phyloP scores from a whole-genome alignment of 2,888 invertebrate species.

The Microctonus hyperodae region DNA sequence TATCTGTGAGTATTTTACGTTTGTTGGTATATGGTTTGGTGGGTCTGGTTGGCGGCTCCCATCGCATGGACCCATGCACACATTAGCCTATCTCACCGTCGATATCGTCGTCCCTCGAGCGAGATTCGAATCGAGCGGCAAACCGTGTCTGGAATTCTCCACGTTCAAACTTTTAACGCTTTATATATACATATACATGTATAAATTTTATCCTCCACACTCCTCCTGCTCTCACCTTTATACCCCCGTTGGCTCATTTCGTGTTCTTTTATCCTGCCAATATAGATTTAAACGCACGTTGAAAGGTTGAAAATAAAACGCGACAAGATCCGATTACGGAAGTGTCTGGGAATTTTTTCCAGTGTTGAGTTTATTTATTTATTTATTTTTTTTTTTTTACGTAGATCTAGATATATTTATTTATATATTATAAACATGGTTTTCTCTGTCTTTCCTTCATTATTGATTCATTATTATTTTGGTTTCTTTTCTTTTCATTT shows the following conservation, averaged over 20 bases:
- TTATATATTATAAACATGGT: not conserved
- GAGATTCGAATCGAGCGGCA: slow-evolving; percentile 29
- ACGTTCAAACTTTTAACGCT: not conserved
- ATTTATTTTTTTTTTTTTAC: not conserved
- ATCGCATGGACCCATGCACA: slow-evolving; percentile 15
- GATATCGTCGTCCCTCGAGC: slow-evolving; percentile 28
- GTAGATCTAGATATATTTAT: too few relatives aligned
- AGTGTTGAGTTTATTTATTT: not conserved
- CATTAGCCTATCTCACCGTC: slow-evolving; percentile 34
- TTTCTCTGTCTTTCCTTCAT: not conserved
- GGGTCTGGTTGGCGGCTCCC: slow-evolving; percentile 9
- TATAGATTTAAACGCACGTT: slow-evolving; percentile 3
- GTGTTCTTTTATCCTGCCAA: not conserved
- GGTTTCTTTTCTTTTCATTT: not conserved
- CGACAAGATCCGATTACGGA: slow-evolving; percentile 40
- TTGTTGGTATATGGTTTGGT: slow-evolving; percentile 11
- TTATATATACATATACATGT: slow-evolving; percentile 5
- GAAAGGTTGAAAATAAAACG: slow-evolving; percentile 9
- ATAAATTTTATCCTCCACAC: slow-evolving; percentile 1
- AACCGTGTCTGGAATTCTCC: slow-evolving; percentile 27
- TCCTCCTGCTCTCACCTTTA: not conserved
- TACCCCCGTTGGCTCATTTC: not conserved
- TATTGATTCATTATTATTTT: not conserved
- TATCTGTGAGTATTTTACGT: not conserved
- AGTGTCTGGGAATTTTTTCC: slow-evolving; percentile 42